Conservation (phyloP, 2,888 invertebrate species). For the Sphinx pinastri region DNA sequence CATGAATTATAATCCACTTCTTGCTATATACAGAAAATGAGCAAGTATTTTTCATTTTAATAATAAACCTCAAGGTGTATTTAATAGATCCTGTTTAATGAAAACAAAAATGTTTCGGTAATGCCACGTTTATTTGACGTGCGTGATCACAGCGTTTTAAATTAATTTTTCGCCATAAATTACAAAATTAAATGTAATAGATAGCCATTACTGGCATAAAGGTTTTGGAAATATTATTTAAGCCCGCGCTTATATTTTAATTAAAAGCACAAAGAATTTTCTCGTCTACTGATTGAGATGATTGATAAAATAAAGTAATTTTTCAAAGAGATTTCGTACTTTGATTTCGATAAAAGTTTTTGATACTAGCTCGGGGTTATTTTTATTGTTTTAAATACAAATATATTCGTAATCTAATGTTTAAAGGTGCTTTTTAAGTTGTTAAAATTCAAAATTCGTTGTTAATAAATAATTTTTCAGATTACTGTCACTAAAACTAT, state of each 20-base stretch:
- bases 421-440: too few relatives aligned
- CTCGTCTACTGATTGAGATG: conserved; percentile 1
- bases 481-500: too few relatives aligned
- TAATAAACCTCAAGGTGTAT: background rate
- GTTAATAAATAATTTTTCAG: too few relatives aligned
- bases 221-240: background rate
- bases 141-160: background rate
- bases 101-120: background rate
- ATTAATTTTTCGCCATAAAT: conserved; percentile 11
- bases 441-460: too few relatives aligned
- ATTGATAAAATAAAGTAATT: background rate
- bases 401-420: too few relatives aligned
- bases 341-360: background rate
- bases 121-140: background rate
- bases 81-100: background rate
- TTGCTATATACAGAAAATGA: too few relatives aligned
- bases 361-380: background rate
- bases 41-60: too few relatives aligned
- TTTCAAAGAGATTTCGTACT: background rate
- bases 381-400: background rate
- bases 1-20: too few relatives aligned
- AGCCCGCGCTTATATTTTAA: background rate
- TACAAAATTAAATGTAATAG: conserved; percentile 2
- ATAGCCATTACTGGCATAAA: background rate
- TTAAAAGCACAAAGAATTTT: conserved; percentile 15